Conservation (phyloP, 2,888 invertebrate species). For the Tineola bisselliella region DNA sequence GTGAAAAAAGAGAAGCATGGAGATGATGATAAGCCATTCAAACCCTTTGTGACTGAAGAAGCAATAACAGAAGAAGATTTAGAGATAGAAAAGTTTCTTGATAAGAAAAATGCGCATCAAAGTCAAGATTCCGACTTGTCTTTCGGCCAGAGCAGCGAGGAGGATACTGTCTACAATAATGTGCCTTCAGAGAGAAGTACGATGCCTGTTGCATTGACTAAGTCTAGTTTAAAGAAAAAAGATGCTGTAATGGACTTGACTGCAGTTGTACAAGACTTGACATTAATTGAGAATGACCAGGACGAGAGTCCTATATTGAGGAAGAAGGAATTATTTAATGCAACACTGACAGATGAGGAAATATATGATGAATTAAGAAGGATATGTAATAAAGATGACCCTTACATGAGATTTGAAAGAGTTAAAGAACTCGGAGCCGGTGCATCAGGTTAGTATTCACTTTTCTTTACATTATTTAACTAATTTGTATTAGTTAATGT, state of each 20-base stretch:
- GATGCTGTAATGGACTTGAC: conserved; percentile 43
- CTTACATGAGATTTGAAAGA: conserved; percentile 80
- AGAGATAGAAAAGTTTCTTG: conserved; percentile 80
- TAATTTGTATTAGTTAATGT: no score
- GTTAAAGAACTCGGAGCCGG: conserved; percentile 90
- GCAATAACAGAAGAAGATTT: conserved; percentile 84
- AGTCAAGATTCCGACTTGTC: conserved; percentile 69
- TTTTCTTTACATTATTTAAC: no score
- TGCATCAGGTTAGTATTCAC: conserved; percentile 71
- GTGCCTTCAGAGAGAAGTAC: conserved; percentile 54
- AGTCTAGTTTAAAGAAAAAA: conserved; percentile 48
- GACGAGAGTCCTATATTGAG: conserved; percentile 71
- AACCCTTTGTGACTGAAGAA: conserved; percentile 83
- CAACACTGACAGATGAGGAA: conserved; percentile 74
- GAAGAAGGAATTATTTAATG: conserved; percentile 65
- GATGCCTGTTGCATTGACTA: conserved; percentile 64
- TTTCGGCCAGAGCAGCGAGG: conserved; percentile 64
- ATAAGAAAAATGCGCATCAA: conserved; percentile 76
- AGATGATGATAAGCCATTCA: conserved; percentile 75
- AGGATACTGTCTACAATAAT: conserved; percentile 53
- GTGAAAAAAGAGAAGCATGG: conserved; percentile 78
- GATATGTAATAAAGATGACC: conserved; percentile 86
- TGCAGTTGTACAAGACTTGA: conserved; percentile 50
- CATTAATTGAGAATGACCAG: conserved; percentile 45
- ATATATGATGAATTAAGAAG: conserved; percentile 79